A percentile compares a stretch with the other conserved stretches of the same genome.
These are phyloP conservation scores for Campaea margaritaria DNA, from an alignment of 2,888 invertebrate species.

Conservation along the genomic window DNA sequence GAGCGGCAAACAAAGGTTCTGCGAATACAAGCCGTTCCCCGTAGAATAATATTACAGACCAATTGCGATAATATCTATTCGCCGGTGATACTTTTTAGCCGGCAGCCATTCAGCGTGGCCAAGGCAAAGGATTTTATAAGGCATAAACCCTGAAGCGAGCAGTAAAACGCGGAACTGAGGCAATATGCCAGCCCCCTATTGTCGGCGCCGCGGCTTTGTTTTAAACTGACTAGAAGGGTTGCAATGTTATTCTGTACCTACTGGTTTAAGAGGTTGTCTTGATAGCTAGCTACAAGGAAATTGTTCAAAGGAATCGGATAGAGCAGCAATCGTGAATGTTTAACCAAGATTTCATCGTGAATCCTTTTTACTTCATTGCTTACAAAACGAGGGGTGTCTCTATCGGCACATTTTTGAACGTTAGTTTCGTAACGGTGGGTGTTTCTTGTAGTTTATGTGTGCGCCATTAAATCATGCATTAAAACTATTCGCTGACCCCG, in stretches of 20 bases:
- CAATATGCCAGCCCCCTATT: constrained; percentile 77
- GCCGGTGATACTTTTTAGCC: constrained; percentile 65
- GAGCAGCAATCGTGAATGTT: constrained; percentile 31
- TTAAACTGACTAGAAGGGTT: constrained; percentile 67
- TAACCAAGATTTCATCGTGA: constrained; percentile 21
- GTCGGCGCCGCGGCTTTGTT: constrained; percentile 72
- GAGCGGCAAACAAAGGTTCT: constrained; percentile 48
- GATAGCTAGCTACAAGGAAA: constrained; percentile 39
- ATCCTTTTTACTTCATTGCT: constrained; percentile 19
- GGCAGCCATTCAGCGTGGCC: constrained; percentile 62
- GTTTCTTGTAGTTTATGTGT: constrained; percentile 10
- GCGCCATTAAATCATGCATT: constrained; percentile 25
- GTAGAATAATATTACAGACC: constrained; percentile 62
- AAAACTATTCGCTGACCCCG: constrained; percentile 32
- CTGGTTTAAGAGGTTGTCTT: constrained; percentile 39
- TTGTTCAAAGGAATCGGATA: constrained; percentile 33
- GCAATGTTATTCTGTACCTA: constrained; percentile 54
- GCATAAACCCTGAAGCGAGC: constrained; percentile 77
- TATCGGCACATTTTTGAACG: background rate
- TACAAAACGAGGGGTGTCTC: constrained; percentile 2
- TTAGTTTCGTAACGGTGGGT: constrained; percentile 5
- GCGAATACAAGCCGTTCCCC: constrained; percentile 47
- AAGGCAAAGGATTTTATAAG: constrained; percentile 74
- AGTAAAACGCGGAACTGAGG: constrained; percentile 75
- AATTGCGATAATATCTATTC: constrained; percentile 69